Evolutionary conservation across 2,797 vertebrate genomes (phyloP).

Genomic region (Argentina silus): DNA sequence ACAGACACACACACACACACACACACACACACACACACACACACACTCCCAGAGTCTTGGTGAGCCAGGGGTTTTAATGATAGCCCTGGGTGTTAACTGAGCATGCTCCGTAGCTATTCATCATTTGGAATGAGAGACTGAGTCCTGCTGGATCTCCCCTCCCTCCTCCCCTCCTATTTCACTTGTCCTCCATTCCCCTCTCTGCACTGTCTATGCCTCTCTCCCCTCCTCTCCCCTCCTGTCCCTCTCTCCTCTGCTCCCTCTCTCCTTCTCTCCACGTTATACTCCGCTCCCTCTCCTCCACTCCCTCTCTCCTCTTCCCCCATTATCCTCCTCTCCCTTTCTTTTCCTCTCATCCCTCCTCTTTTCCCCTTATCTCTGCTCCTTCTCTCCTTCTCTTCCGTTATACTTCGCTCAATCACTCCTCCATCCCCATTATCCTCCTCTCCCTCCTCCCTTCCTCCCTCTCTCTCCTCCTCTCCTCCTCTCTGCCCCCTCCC

Average conservation of each 20-base stretch:
- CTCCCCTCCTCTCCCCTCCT: no score
- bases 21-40: slow-evolving; percentile 3
- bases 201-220: no score
- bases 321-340: background rate
- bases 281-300: background rate
- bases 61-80: background rate
- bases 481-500: background rate
- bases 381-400: background rate
- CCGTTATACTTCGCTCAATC: no score
- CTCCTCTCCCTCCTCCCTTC: background rate
- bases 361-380: background rate
- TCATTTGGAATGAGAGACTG: background rate
- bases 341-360: background rate
- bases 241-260: no score
- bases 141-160: no score
- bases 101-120: background rate
- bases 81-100: background rate
- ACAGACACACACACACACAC: background rate
- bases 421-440: background rate
- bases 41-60: background rate
- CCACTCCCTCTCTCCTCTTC: background rate
- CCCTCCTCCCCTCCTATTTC: background rate
- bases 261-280: background rate
- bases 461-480: background rate
- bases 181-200: no score